These are phyloP conservation scores for Ceuthmochares aereus DNA, from an alignment of 2,113 vertebrate species.

Conservation along the genomic window DNA sequence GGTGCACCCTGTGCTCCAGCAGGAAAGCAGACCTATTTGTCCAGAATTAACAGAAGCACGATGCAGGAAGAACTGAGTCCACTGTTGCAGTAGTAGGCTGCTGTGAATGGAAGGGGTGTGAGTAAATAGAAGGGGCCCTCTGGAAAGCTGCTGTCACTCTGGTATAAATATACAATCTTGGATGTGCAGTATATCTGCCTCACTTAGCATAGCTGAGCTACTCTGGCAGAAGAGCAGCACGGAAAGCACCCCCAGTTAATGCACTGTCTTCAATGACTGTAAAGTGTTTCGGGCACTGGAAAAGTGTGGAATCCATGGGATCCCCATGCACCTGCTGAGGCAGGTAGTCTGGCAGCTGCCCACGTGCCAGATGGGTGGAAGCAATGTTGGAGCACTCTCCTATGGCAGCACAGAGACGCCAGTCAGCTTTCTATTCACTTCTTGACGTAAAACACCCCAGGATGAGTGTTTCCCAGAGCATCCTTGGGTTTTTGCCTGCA, in stretches of 20 bases:
- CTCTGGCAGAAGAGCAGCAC: neutral
- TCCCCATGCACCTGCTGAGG: neutral
- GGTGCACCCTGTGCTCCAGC: neutral
- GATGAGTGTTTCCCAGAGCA: neutral
- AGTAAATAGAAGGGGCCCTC: neutral
- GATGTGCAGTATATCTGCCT: neutral
- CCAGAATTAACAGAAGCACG: neutral
- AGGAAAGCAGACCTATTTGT: neutral
- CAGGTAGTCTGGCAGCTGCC: neutral
- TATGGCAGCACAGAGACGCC: neutral
- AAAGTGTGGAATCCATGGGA: neutral
- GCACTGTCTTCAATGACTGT: neutral
- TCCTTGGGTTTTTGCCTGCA: neutral
- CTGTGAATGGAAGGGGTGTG: neutral
- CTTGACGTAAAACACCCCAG: neutral
- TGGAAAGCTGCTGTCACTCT: neutral
- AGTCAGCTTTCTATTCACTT: neutral
- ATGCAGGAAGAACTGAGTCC: neutral
- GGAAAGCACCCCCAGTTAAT: neutral
- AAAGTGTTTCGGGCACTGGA: accelerated
- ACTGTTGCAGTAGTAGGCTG: neutral
- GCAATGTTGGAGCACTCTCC: neutral
- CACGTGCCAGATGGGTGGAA: neutral
- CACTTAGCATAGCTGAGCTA: neutral
- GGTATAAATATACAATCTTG: neutral